phyloP scores from a whole-genome alignment of 92 coral and sea anemone species.

The Ricordea florida region DNA sequence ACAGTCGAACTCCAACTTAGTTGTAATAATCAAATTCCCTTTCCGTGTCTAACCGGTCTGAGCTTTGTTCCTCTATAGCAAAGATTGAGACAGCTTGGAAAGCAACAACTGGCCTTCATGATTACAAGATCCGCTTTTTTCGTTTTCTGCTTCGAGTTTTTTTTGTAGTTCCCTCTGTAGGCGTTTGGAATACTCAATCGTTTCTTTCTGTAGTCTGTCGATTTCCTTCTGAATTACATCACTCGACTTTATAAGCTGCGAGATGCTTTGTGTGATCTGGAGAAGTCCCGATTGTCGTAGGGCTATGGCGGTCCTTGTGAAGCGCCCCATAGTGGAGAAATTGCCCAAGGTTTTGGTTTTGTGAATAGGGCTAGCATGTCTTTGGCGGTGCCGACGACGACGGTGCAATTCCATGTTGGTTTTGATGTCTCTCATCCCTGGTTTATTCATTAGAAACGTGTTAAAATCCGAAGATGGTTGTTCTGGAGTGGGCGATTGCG shows the following conservation, averaged over 20 bases:
- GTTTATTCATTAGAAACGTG: not conserved
- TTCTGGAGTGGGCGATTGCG: not conserved
- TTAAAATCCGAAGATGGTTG: not conserved
- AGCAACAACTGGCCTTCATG: slow-evolving; percentile 23
- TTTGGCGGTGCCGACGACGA: slow-evolving; percentile 34
- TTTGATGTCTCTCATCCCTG: not conserved
- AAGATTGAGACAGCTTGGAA: slow-evolving; percentile 11
- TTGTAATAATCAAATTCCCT: too few relatives aligned
- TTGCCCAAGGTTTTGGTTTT: slow-evolving; percentile 11
- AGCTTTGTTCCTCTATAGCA: slow-evolving; percentile 13
- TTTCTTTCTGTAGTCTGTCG: slow-evolving; percentile 68
- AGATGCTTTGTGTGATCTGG: slow-evolving; percentile 74
- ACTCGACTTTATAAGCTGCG: slow-evolving; percentile 78
- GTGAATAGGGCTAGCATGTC: not conserved
- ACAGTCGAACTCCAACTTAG: too few relatives aligned
- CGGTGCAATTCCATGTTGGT: not conserved
- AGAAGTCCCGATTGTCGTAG: slow-evolving; percentile 86
- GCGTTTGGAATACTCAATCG: slow-evolving; percentile 50
- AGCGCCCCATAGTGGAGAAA: slow-evolving; percentile 26
- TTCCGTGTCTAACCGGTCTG: not conserved
- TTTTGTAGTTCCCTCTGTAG: slow-evolving; percentile 70
- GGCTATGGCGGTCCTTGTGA: slow-evolving; percentile 69
- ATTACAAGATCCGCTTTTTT: slow-evolving; percentile 3
- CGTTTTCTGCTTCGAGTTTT: slow-evolving; percentile 38
- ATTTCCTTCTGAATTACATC: slow-evolving; percentile 71